Evolutionary conservation across 2,113 vertebrate genomes (phyloP).

Genomic region (Eleginops maclovinus): DNA sequence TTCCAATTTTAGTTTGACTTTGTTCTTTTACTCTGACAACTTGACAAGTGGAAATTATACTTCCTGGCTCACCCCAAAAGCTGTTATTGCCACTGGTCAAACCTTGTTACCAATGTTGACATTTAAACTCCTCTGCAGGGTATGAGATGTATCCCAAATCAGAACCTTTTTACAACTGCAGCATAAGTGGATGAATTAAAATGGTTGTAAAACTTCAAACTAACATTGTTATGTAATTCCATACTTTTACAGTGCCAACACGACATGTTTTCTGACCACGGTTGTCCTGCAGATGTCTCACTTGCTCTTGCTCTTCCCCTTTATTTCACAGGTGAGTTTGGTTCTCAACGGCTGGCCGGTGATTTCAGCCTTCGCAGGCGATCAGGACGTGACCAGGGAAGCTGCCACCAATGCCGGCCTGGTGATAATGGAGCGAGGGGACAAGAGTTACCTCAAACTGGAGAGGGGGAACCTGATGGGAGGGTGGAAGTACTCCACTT

Average conservation of each 20-base stretch:
- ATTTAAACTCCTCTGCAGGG: not conserved
- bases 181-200: not conserved
- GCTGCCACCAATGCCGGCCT: slow-evolving; percentile 90
- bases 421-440: slow-evolving; percentile 88
- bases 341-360: slow-evolving; percentile 89
- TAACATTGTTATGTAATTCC: not conserved
- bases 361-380: slow-evolving; percentile 89
- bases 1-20: not conserved
- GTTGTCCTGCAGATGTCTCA: not conserved
- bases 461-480: slow-evolving; percentile 90
- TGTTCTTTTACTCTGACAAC: too few relatives aligned
- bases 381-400: slow-evolving; percentile 91
- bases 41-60: too few relatives aligned
- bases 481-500: slow-evolving; percentile 92
- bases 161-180: not conserved
- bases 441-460: slow-evolving; percentile 90
- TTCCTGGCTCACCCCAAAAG: too few relatives aligned
- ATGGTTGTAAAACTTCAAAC: not conserved
- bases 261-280: not conserved
- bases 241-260: not conserved
- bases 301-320: not conserved
- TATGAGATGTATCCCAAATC: not conserved
- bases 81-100: not conserved
- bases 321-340: slow-evolving; percentile 84
- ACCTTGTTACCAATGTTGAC: not conserved